These are phyloP conservation scores for Diceros bicornis DNA, from an alignment of 2,797 vertebrate genomes.

Conservation along the genomic window DNA sequence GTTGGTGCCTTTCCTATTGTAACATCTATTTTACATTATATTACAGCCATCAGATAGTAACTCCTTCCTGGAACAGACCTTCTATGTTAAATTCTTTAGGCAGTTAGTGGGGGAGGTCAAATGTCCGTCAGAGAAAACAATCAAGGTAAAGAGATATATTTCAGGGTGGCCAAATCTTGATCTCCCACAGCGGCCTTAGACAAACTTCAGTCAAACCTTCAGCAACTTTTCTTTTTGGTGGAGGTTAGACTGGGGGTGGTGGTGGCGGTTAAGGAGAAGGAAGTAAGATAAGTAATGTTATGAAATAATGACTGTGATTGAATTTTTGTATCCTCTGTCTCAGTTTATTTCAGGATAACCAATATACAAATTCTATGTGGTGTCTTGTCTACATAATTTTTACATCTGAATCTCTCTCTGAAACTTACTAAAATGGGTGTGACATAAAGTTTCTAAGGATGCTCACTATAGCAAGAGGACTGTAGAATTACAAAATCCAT, in stretches of 20 bases:
- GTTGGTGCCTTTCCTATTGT: too few species aligned
- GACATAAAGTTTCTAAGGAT: background rate
- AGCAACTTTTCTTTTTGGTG: background rate
- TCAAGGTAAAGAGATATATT: too few species aligned
- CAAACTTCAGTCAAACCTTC: background rate
- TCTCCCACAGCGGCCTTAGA: background rate
- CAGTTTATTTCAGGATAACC: constrained; percentile 18
- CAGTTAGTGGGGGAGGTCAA: too few species aligned
- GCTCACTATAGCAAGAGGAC: background rate
- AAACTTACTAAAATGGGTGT: background rate
- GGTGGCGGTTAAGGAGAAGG: background rate
- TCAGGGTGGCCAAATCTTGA: too few species aligned
- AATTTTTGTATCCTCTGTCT: background rate
- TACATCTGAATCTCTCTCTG: background rate
- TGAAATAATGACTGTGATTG: background rate
- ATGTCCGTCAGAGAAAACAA: too few species aligned
- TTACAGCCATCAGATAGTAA: too few species aligned
- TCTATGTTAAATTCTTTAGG: too few species aligned
- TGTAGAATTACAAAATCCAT: background rate
- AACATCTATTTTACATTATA: too few species aligned
- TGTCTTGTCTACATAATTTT: constrained; percentile 28
- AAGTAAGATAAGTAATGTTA: background rate
- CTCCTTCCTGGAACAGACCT: too few species aligned
- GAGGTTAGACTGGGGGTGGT: background rate
- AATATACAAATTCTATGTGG: background rate